These are phyloP conservation scores for Isurus oxyrinchus DNA, from an alignment of 2,113 vertebrate genomes.

Conservation along the genomic window DNA sequence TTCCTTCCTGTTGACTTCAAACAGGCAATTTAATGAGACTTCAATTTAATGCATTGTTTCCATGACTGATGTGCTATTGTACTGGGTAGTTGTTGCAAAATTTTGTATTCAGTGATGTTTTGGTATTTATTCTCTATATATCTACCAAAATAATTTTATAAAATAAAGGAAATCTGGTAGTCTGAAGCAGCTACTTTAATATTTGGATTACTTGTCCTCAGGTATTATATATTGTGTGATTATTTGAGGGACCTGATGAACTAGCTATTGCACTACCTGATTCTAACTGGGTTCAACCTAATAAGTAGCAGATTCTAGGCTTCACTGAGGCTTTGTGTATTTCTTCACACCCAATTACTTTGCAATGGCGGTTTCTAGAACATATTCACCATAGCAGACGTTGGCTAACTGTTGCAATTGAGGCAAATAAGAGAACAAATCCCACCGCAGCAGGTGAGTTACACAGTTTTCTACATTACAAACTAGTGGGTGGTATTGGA, in stretches of 20 bases:
- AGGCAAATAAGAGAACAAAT: not conserved
- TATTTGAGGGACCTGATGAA: not conserved
- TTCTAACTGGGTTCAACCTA: not conserved
- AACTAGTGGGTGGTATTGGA: not conserved
- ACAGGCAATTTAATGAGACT: not conserved
- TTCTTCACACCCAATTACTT: not conserved
- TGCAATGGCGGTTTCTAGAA: not conserved
- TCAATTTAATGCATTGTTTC: not conserved
- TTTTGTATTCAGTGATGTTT: not conserved
- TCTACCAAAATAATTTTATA: not conserved
- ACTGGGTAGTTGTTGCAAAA: not conserved
- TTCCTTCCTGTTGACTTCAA: not conserved
- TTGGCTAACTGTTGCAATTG: not conserved
- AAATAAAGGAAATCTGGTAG: not conserved
- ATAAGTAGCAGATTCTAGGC: not conserved
- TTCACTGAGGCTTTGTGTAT: not conserved
- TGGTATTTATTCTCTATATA: not conserved
- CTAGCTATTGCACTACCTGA: not conserved
- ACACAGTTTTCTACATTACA: not conserved
- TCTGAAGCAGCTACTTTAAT: not conserved
- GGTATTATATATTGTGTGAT: not conserved
- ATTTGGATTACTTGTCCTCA: not conserved
- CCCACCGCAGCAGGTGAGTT: not conserved
- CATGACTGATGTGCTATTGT: not conserved
- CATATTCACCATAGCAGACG: not conserved